Percentiles rank a stretch among this genome's conserved stretches.
Conservation (phyloP, 2,888 invertebrate genomes). For the Callinectes sapidus region DNA sequence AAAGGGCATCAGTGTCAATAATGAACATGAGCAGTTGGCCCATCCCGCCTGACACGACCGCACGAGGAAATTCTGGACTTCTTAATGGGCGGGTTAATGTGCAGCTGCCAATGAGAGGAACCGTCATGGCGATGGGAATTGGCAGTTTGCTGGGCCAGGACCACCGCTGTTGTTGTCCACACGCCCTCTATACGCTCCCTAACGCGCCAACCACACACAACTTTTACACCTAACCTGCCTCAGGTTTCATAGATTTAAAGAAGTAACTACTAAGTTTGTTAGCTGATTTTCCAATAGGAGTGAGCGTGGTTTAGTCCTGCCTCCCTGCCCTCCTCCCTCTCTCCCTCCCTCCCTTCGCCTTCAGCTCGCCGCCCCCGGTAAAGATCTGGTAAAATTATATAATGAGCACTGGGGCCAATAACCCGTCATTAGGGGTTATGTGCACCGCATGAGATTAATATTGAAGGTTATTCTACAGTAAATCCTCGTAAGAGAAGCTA, state of each 20-base stretch:
- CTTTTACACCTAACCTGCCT: slow-evolving; percentile 66
- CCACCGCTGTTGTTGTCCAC: slow-evolving; percentile 62
- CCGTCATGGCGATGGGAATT: slow-evolving; percentile 66
- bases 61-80: slow-evolving; percentile 66
- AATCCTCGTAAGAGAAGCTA: slow-evolving; percentile 55
- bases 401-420: slow-evolving; percentile 54
- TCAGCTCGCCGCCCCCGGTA: slow-evolving; percentile 18
- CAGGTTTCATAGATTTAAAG: slow-evolving; percentile 63
- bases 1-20: slow-evolving; percentile 69
- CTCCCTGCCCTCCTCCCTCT: not conserved
- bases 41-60: slow-evolving; percentile 65
- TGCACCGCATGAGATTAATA: slow-evolving; percentile 52
- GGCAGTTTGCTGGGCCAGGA: slow-evolving; percentile 61
- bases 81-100: slow-evolving; percentile 65
- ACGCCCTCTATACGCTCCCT: slow-evolving; percentile 60
- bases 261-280: slow-evolving; percentile 62
- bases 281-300: slow-evolving; percentile 62
- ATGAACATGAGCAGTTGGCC: slow-evolving; percentile 66
- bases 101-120: slow-evolving; percentile 66
- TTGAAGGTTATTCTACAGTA: slow-evolving; percentile 55
- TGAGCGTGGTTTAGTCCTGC: slow-evolving; percentile 6
- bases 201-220: slow-evolving; percentile 62
- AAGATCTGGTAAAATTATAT: slow-evolving; percentile 55
- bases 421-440: slow-evolving; percentile 60
- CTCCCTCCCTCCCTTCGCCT: not conserved